Evolutionary conservation across 2,888 invertebrate genomes (phyloP).

Genomic region (Carterocephalus palaemon): DNA sequence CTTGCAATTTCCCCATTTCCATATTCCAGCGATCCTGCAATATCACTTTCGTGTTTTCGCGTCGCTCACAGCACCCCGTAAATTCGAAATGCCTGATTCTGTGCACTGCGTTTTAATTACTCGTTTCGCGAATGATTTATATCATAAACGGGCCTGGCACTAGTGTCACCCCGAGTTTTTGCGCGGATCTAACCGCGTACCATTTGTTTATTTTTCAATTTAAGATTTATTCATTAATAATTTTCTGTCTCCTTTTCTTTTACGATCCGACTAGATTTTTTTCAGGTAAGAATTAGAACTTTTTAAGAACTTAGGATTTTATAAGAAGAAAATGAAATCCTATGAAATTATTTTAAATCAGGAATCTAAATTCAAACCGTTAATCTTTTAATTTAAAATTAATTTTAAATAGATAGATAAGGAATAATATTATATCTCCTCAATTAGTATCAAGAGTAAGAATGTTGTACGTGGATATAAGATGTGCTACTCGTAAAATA

Average conservation of each 20-base stretch:
- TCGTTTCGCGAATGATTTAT: slow-evolving; percentile 76
- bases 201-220: too few relatives aligned
- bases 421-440: too few relatives aligned
- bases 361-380: background rate
- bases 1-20: slow-evolving; percentile 35
- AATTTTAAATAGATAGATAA: slow-evolving; percentile 42
- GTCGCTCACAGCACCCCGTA: slow-evolving; percentile 47
- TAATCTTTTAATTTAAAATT: background rate
- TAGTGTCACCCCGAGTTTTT: slow-evolving; percentile 41
- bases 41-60: slow-evolving; percentile 50
- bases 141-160: slow-evolving; percentile 53
- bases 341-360: background rate
- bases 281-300: too few relatives aligned
- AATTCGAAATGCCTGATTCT: slow-evolving; percentile 70
- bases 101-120: slow-evolving; percentile 77
- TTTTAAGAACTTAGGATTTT: slow-evolving; percentile 27
- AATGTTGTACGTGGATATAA: too few relatives aligned
- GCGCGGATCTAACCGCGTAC: too few relatives aligned
- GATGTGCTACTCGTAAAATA: too few relatives aligned
- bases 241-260: too few relatives aligned
- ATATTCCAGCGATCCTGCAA: slow-evolving; percentile 43
- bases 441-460: too few relatives aligned
- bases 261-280: too few relatives aligned
- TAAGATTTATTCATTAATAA: too few relatives aligned
- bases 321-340: slow-evolving; percentile 1